Conservation (phyloP, 2,113 vertebrate genomes). For the mouse (Mus musculus) region DNA sequence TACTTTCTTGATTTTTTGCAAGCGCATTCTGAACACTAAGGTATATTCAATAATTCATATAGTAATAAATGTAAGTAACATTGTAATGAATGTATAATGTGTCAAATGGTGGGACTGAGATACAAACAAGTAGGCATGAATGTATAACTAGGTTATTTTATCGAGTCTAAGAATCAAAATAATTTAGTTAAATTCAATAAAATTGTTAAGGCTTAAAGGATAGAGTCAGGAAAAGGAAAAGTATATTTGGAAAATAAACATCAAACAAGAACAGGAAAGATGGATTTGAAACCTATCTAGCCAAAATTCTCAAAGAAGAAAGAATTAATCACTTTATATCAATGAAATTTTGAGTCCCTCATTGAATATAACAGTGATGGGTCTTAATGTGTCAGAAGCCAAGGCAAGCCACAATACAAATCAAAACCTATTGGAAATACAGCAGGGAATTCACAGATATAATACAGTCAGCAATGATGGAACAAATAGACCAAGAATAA, state of each 20-base stretch:
- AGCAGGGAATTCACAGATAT: conserved; percentile 8
- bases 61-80: neutral
- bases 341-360: conserved; percentile 33
- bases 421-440: conserved; percentile 53
- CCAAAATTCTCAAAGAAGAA: conserved; percentile 49
- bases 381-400: conserved; percentile 6
- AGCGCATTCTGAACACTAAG: neutral
- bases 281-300: conserved; percentile 26
- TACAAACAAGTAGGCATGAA: neutral
- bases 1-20: conserved; percentile 33
- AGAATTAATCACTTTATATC: conserved; percentile 25
- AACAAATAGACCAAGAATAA: conserved; percentile 47
- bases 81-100: neutral
- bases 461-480: conserved; percentile 45
- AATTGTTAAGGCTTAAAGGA: neutral
- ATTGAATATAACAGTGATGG: conserved; percentile 50
- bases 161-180: conserved; percentile 6
- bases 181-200: conserved; percentile 40
- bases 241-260: neutral
- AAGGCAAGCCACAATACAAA: neutral
- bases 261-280: neutral
- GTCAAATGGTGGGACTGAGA: conserved; percentile 30
- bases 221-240: neutral
- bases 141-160: conserved; percentile 30
- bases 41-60: conserved; percentile 4